Evolutionary conservation across 2,888 invertebrate genomes (phyloP).

Genomic region (Drosophila affinis): DNA sequence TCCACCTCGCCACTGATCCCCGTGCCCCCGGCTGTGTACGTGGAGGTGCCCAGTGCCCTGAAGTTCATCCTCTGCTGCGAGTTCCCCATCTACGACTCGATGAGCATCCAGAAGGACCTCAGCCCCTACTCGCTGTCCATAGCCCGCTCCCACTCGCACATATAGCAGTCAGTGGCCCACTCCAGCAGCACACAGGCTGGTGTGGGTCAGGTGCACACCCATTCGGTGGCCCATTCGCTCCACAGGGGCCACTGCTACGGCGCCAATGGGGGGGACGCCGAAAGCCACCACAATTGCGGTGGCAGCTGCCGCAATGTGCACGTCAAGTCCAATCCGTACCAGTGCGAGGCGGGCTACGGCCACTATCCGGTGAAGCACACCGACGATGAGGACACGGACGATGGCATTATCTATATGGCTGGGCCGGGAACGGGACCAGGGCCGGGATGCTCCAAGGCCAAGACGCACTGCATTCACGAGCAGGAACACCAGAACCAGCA

Average conservation of each 20-base stretch:
- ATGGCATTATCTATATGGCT: conserved; percentile 81
- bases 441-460: conserved; percentile 34
- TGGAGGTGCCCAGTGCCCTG: conserved; percentile 92
- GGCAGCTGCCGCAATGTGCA: conserved; percentile 81
- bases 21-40: conserved; percentile 93
- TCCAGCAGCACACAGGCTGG: conserved; percentile 79
- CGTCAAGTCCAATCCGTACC: conserved; percentile 82
- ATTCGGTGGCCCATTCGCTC: conserved; percentile 61
- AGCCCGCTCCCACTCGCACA: conserved; percentile 83
- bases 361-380: conserved; percentile 62
- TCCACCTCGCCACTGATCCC: conserved; percentile 95
- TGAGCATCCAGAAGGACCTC: conserved; percentile 85
- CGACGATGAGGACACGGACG: conserved; percentile 80
- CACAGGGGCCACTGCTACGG: conserved; percentile 81
- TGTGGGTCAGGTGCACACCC: conserved; percentile 59
- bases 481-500: not conserved
- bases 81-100: conserved; percentile 92
- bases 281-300: conserved; percentile 80
- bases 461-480: conserved; percentile 27
- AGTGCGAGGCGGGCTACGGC: conserved; percentile 81
- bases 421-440: conserved; percentile 51
- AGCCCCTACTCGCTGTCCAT: conserved; percentile 83
- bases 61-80: conserved; percentile 95
- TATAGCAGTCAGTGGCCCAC: conserved; percentile 84
- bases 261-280: conserved; percentile 79